Evolutionary conservation across 2,888 invertebrate species (phyloP).

Genomic region (Cryptus viduatorius): DNA sequence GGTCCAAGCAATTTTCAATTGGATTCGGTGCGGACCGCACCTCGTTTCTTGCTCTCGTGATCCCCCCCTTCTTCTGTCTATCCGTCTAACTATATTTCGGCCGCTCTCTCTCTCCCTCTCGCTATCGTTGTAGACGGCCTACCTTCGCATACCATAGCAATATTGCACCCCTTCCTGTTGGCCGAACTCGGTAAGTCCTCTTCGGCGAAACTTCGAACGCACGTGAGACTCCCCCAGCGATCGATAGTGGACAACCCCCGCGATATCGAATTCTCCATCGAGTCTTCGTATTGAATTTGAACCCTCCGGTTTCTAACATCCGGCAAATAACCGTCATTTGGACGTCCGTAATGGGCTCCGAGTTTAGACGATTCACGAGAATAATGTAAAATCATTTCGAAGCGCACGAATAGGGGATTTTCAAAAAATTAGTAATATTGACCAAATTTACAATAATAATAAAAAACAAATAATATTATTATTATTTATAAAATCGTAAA

Average conservation of each 20-base stretch:
- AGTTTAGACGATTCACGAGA: neutral
- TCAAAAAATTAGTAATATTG: neutral
- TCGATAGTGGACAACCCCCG: conserved; percentile 36
- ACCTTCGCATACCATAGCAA: conserved; percentile 23
- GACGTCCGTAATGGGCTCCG: neutral
- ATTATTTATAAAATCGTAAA: too few species aligned
- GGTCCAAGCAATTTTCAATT: conserved; percentile 62
- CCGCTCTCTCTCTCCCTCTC: neutral
- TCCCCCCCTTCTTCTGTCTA: conserved; percentile 17
- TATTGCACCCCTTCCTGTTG: conserved; percentile 52
- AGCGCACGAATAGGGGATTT: neutral
- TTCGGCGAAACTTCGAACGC: conserved; percentile 58
- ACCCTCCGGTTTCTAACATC: neutral
- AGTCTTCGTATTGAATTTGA: conserved; percentile 4
- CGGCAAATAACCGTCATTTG: neutral
- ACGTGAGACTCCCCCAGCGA: conserved; percentile 51
- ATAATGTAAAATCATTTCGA: neutral
- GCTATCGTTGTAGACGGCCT: conserved; percentile 16
- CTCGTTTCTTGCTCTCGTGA: conserved; percentile 8
- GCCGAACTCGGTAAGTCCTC: conserved; percentile 60
- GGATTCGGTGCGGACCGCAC: conserved; percentile 40
- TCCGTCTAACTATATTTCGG: neutral
- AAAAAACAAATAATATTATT: too few species aligned
- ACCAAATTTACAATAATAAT: too few species aligned
- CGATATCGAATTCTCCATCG: conserved; percentile 22